A percentile compares a stretch with the other conserved stretches of the same genome.
Evolutionary conservation across 2,113 vertebrate genomes (phyloP).

Genomic region (Crotalus viridis): DNA sequence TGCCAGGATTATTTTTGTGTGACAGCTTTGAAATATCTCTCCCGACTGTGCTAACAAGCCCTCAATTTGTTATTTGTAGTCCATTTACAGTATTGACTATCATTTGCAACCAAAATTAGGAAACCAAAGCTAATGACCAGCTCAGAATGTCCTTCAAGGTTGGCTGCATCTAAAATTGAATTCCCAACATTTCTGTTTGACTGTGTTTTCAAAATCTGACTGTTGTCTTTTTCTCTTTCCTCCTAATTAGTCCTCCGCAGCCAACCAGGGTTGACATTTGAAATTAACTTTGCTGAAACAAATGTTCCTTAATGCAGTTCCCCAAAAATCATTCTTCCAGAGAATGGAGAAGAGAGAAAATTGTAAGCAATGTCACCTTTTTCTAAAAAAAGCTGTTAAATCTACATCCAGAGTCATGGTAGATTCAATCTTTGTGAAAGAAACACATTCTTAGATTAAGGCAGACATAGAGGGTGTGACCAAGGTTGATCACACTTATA

Average conservation of each 20-base stretch:
- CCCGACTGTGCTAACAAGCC: background rate
- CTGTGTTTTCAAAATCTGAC: background rate
- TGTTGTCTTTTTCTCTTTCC: background rate
- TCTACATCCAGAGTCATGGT: background rate
- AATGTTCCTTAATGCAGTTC: background rate
- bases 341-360: rapidly evolving
- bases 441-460: background rate
- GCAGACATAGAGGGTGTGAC: background rate
- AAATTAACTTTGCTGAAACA: constrained; percentile 38
- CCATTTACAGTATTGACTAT: constrained; percentile 30
- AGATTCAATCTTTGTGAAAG: background rate
- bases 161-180: constrained; percentile 56
- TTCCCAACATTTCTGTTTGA: background rate
- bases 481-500: background rate
- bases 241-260: constrained; percentile 49
- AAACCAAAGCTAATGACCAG: constrained; percentile 21
- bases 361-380: background rate
- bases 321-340: background rate
- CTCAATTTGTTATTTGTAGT: background rate
- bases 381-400: background rate
- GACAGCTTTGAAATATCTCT: background rate
- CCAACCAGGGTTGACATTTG: constrained; percentile 52
- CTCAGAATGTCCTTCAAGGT: constrained; percentile 40
- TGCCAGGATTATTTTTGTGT: background rate
- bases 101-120: constrained; percentile 46